phyloP scores from a whole-genome alignment of 2,113 vertebrate genomes.

The Herpetotheres cachinnans region DNA sequence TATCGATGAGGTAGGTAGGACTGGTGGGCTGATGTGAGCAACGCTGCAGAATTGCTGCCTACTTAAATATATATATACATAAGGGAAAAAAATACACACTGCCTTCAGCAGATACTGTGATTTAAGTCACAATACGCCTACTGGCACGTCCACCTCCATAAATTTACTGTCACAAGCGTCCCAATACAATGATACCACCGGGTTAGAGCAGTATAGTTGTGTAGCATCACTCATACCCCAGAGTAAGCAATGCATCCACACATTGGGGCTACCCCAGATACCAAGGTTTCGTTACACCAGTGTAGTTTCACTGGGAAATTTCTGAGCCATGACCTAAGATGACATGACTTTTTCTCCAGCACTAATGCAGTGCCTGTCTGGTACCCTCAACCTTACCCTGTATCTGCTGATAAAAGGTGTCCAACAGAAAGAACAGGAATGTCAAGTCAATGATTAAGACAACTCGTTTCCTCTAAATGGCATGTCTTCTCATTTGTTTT shows the following conservation, averaged over 20 bases:
- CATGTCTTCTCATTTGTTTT: conserved; percentile 31
- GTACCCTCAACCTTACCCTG: neutral
- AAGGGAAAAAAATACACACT: neutral
- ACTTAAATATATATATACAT: conserved; percentile 5
- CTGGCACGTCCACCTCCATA: neutral
- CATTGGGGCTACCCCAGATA: rapidly evolving
- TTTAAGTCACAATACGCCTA: neutral
- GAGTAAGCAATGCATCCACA: neutral
- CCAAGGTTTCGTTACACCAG: rapidly evolving
- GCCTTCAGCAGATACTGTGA: conserved; percentile 20
- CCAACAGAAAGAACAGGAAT: neutral
- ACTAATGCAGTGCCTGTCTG: neutral
- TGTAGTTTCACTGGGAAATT: neutral
- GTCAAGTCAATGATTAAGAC: neutral
- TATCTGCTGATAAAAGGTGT: neutral
- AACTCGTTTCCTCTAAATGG: conserved; percentile 2
- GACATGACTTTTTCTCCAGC: neutral
- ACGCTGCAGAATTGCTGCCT: neutral
- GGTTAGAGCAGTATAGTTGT: neutral
- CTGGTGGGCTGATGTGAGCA: conserved; percentile 3
- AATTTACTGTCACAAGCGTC: neutral
- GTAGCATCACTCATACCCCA: neutral
- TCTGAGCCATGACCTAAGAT: neutral
- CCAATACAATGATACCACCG: neutral
- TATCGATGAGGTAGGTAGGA: neutral